Percentiles rank a stretch among this genome's conserved stretches.
These are phyloP conservation scores for Pitta sordida DNA, from an alignment of 2,113 vertebrate species.

Conservation along the genomic window DNA sequence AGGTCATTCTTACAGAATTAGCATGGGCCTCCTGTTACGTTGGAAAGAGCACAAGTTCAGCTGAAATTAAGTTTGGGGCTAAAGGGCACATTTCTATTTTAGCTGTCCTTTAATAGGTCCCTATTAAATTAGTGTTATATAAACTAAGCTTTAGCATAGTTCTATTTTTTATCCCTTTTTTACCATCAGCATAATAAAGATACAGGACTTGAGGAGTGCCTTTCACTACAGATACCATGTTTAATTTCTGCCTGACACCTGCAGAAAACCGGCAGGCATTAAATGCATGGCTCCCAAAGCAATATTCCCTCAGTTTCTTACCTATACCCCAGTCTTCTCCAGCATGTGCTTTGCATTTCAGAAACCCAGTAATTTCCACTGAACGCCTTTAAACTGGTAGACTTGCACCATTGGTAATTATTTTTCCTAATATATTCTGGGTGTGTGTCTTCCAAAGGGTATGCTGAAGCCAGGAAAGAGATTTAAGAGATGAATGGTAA, in stretches of 20 bases:
- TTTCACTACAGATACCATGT: background rate
- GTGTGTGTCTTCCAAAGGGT: background rate
- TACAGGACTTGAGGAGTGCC: background rate
- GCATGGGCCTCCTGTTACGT: background rate
- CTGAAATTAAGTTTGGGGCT: constrained; percentile 10
- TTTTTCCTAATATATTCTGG: background rate
- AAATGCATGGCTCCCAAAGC: background rate
- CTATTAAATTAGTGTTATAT: background rate
- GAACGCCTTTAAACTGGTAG: background rate
- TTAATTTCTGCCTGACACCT: background rate
- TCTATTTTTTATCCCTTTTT: background rate
- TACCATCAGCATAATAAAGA: background rate
- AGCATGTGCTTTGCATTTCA: background rate
- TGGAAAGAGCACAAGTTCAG: background rate
- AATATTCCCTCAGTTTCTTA: background rate
- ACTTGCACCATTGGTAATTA: background rate
- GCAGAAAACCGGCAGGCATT: background rate
- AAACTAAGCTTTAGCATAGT: constrained; percentile 9
- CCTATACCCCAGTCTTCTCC: background rate
- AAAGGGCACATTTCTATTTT: constrained; percentile 22
- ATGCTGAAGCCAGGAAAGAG: background rate
- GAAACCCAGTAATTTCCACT: background rate
- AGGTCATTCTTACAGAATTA: constrained; percentile 17
- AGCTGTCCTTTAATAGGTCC: background rate
- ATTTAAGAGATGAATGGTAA: background rate